Base-by-base conservation (phyloP, 2,797 vertebrate genomes). In the Spinus pinus region DNA sequence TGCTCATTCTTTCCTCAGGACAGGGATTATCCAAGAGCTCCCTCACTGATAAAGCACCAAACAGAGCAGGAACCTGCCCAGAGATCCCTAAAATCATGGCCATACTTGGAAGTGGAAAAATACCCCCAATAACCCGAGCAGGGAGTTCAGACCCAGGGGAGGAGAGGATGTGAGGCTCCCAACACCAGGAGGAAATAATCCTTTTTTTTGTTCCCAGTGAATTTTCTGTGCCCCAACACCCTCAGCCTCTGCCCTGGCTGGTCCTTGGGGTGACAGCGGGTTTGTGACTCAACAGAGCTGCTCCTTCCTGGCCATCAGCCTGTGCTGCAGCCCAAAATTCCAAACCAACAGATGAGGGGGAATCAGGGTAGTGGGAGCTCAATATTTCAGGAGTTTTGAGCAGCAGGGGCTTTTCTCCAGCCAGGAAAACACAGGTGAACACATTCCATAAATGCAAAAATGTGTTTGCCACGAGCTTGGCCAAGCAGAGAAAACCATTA, bases 41-140 rank as follows among this genome's bases (percentile, higher is more conserved):
- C 44, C n/a, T 41, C 44, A 60, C 2, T 83, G 80, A 61, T 18
- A 60, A 64, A 44, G 27, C 20, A 25, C 8, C 71, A 67, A 71
- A 70, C 21, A 80, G 27, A 56, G 86, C 80, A 90, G 65, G 35
- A 73, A 28, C 27, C 2, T 11, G 17, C 54, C 9, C 4, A 46
- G 44, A 77, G 28, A 31, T 22, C 33, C 21, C 60, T 33, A 3
- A 77, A 85, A 18, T 21, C 66, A 30, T 3, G 3, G 25, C 62
- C 33, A 14, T 21, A 5, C 41, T 53, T 75, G 27, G 51, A 75
- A 62, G 18, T 23, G 14, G 14, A 44, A 53, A 84, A 81, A 6
- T 31, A 47, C 28, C 25, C 33, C 0, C 0, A 50, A 87, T 46
- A 12, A 1, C 6, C 27, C 0, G 2, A 77, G 18, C 0, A 39